Percentiles rank a stretch among this genome's conserved stretches.
Conservation (phyloP, 1,140 invertebrate species). For the Trachymyrmex cornetzi region DNA sequence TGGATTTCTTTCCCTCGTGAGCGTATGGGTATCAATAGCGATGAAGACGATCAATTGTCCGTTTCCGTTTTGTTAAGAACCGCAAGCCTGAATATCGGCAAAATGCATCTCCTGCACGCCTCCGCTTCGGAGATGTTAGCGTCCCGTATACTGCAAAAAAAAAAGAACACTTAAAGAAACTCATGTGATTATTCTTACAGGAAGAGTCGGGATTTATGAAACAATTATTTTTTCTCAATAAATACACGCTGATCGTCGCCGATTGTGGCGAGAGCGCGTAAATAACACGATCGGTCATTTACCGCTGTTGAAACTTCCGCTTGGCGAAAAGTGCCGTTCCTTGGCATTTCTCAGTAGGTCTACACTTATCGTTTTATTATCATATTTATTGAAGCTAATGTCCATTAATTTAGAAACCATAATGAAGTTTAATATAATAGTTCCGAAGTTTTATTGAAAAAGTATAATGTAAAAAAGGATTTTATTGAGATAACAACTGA, state of each 20-base stretch:
- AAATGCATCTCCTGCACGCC: conserved; percentile 5
- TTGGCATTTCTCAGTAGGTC: neutral
- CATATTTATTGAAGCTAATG: neutral
- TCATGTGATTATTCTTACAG: conserved; percentile 3
- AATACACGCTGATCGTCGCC: neutral
- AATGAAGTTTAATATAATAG: neutral
- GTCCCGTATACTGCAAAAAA: conserved; percentile 16
- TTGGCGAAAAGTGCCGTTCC: neutral
- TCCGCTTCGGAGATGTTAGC: neutral
- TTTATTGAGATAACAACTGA: neutral
- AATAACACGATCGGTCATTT: conserved; percentile 26
- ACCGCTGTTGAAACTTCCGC: conserved; percentile 14
- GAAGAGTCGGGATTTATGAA: neutral
- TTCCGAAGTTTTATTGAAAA: neutral
- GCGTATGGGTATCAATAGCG: neutral
- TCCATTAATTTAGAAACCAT: neutral
- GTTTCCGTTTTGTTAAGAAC: conserved; percentile 5
- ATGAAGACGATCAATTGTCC: neutral
- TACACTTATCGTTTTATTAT: neutral
- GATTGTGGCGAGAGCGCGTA: conserved; percentile 11
- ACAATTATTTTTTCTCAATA: neutral
- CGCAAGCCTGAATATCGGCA: neutral
- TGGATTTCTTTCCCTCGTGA: neutral
- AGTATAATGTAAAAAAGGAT: neutral
- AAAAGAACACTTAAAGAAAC: neutral